Conservation (phyloP, 2,888 invertebrate genomes). For the Hetaerina titia region DNA sequence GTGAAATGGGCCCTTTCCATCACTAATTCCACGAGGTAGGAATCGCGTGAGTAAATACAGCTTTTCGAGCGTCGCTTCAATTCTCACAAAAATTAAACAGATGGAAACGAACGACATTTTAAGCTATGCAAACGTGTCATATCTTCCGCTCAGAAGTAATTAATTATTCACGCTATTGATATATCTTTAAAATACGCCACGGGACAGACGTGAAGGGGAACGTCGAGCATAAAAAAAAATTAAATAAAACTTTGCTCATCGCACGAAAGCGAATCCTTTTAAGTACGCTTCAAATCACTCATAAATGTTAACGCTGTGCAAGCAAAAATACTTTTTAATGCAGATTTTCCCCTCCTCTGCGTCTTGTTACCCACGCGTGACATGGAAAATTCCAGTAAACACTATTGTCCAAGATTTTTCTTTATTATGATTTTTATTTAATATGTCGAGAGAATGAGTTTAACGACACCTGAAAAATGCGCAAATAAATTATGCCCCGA, state of each 20-base stretch:
- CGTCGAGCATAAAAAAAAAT: neutral
- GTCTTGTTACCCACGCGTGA: neutral
- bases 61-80: no score
- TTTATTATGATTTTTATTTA: no score
- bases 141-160: neutral
- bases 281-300: neutral
- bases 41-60: no score
- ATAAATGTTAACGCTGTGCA: neutral
- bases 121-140: neutral
- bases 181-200: neutral
- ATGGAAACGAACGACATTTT: neutral
- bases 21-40: no score
- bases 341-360: neutral
- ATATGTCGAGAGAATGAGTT: no score
- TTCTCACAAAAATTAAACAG: neutral
- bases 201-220: neutral
- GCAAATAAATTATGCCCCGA: no score
- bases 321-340: neutral
- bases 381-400: neutral
- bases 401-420: no score
- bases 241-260: neutral
- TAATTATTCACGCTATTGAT: constrained; percentile 8
- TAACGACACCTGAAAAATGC: no score
- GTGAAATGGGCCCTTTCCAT: no score
- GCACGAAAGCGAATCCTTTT: neutral